Percentiles rank a stretch among this genome's conserved stretches.
Conservation (phyloP, 2,888 invertebrate genomes). For the Octodonta nipae region DNA sequence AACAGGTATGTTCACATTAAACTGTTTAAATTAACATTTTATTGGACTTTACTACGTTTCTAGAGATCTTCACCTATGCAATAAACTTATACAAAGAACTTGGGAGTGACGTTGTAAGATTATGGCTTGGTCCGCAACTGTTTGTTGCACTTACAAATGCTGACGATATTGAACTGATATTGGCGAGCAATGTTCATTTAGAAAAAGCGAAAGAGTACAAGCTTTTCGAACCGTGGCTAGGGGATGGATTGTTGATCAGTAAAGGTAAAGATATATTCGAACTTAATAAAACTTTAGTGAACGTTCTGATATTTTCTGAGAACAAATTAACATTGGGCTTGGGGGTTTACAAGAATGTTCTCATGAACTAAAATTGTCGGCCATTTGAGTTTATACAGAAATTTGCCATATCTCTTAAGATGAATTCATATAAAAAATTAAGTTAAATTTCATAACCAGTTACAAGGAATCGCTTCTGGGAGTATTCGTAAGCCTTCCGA, state of each 20-base stretch:
- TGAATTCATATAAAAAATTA: too few species aligned
- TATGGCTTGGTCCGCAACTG: conserved; percentile 16
- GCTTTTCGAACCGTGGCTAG: conserved; percentile 34
- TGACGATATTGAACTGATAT: conserved; percentile 22
- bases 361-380: too few species aligned
- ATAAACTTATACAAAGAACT: conserved; percentile 6
- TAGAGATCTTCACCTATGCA: conserved; percentile 12
- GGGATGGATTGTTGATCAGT: conserved; percentile 32
- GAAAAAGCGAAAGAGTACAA: conserved; percentile 32
- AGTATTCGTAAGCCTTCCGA: too few species aligned
- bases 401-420: conserved; percentile 3
- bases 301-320: conserved; percentile 4
- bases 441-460: too few species aligned
- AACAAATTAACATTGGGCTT: too few species aligned
- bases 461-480: too few species aligned
- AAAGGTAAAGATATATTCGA: conserved; percentile 21
- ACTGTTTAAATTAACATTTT: too few species aligned
- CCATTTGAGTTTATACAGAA: conserved; percentile 2
- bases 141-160: conserved; percentile 15
- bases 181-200: conserved; percentile 29
- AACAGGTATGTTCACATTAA: conserved; percentile 12
- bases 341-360: too few species aligned
- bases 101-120: conserved; percentile 11
- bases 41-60: conserved; percentile 4
- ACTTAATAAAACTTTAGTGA: too few species aligned